Base-by-base conservation (phyloP, 2,888 invertebrate species). In the Spilosoma lubricipeda region DNA sequence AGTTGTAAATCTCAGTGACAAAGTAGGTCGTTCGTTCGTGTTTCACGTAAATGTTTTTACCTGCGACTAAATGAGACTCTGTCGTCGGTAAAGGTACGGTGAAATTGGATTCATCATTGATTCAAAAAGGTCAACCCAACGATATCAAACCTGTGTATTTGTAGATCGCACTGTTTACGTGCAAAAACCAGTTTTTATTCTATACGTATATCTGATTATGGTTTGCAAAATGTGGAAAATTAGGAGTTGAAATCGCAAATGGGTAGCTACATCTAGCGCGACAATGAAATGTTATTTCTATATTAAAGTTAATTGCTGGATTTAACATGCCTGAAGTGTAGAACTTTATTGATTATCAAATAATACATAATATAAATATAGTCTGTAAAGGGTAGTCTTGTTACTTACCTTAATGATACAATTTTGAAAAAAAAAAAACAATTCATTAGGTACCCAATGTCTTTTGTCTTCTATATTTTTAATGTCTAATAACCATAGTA, bases 61-160 rank as follows among this genome's bases (percentile, higher is more conserved):
- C 91, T 87, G 86, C 82, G 87, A 83, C 85, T 87, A 88, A 90
- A 90, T 88, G 86, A 87, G 87, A 83, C 86, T 82, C 82, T 84
- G 85, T 80, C 84, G 82, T 82, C 71, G 87, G 86, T 87, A 89
- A 89, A 88, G 89, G 84, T 82, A 82, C 84, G 84, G 80, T 81
- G 82, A 89, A 91, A 93, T 93, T 93, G 91, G 89, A 92, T 92
- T 93, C 92, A 92, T 93, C 91, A 92, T 90, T 92, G 90, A 93
- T 93, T 93, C 92, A 93, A 88, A 90, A 90, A 91, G 93, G 92
- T 92, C 91, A 91, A 87, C 86, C 88, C 86, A 75, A 85, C 86
- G 85, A 88, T 87, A 87, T 87, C 85, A 84, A 79, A 84, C 81
- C 86, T 74, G 73, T 81, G 81, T 85, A 84, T 87, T 84, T 85